These are phyloP conservation scores for Peromyscus attwateri DNA, from an alignment of 2,797 vertebrate species.

Conservation along the genomic window DNA sequence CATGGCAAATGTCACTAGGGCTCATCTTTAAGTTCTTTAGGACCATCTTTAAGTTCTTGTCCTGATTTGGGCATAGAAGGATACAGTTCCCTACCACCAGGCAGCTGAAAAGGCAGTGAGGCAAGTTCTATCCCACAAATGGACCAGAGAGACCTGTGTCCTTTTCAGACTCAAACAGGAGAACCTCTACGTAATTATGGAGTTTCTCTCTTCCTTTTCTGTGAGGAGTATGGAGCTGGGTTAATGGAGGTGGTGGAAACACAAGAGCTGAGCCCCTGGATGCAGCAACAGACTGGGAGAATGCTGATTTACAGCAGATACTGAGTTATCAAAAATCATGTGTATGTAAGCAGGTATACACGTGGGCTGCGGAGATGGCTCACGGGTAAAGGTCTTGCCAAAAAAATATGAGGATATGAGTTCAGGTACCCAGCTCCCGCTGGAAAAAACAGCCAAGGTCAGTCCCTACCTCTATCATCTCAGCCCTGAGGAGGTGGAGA, in stretches of 20 bases:
- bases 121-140: neutral
- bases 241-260: neutral
- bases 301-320: neutral
- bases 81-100: neutral
- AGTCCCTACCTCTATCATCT: neutral
- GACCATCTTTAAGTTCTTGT: neutral
- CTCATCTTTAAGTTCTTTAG: neutral
- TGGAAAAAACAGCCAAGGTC: no score
- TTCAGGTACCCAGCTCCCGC: neutral
- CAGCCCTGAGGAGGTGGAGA: neutral
- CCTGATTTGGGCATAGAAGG: neutral
- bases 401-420: neutral
- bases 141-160: neutral
- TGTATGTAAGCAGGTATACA: neutral
- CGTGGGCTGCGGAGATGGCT: neutral
- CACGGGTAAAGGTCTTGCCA: neutral
- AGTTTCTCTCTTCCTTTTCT: neutral
- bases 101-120: neutral
- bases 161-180: neutral
- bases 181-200: neutral
- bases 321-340: neutral
- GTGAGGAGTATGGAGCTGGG: neutral
- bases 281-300: neutral
- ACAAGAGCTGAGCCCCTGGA: neutral
- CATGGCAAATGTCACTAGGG: neutral